A percentile compares a stretch with the other conserved stretches of the same genome.
phyloP scores from a whole-genome alignment of 2,113 vertebrate genomes.

The Dasyurus viverrinus region DNA sequence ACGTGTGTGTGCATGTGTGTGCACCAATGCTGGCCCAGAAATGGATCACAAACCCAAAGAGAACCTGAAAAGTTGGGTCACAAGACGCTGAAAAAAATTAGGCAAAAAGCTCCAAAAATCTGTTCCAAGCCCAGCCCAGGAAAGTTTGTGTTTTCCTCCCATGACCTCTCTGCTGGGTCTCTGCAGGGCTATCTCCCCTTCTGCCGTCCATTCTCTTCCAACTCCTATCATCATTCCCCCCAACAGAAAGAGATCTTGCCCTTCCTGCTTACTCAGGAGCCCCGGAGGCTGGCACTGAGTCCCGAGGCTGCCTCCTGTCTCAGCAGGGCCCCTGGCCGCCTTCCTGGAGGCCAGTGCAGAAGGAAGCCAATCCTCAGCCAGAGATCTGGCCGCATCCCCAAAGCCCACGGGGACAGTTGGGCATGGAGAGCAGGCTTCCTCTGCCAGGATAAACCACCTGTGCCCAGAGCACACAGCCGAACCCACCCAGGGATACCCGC shows the following conservation, averaged over 20 bases:
- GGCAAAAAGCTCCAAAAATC: background rate
- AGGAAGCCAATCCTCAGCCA: background rate
- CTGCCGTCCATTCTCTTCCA: background rate
- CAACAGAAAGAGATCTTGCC: slow-evolving; percentile 42
- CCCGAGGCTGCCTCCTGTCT: background rate
- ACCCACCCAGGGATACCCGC: background rate
- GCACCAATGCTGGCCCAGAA: background rate
- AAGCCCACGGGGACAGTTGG: background rate
- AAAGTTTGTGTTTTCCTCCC: background rate
- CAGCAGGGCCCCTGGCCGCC: background rate
- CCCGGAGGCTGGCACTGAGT: background rate
- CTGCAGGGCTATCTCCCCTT: background rate
- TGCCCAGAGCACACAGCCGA: background rate
- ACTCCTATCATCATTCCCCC: background rate
- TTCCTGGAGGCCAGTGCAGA: background rate
- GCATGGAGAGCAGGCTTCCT: background rate
- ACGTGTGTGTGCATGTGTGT: too few species aligned
- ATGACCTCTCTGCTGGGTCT: background rate
- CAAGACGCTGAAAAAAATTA: background rate
- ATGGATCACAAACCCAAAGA: background rate
- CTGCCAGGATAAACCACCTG: background rate
- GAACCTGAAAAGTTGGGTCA: background rate
- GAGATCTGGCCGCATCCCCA: background rate
- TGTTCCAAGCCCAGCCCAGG: background rate
- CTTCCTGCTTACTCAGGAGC: background rate